phyloP scores from a whole-genome alignment of 2,888 invertebrate species.

The Agrochola lota region DNA sequence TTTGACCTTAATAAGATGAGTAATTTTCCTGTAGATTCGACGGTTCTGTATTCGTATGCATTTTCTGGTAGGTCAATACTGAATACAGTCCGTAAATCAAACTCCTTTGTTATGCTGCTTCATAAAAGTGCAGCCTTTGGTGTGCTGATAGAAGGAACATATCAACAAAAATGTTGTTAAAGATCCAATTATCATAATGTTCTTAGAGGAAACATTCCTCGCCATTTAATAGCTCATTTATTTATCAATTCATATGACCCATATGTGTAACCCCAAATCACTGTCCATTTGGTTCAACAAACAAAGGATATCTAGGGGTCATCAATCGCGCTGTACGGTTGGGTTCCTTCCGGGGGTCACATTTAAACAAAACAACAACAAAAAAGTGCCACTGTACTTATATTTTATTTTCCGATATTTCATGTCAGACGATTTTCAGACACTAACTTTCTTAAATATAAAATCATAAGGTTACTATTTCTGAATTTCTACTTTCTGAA shows the following conservation, averaged over 20 bases:
- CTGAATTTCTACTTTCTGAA: background rate
- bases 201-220: constrained; percentile 33
- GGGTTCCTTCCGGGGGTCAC: constrained; percentile 33
- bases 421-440: background rate
- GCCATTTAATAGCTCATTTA: constrained; percentile 44
- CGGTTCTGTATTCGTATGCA: background rate
- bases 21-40: constrained; percentile 70
- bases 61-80: background rate
- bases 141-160: background rate
- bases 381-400: too few relatives aligned
- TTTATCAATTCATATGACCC: constrained; percentile 62
- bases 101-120: constrained; percentile 9
- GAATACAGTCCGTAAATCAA: background rate
- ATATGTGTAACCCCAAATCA: constrained; percentile 54
- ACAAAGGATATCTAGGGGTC: constrained; percentile 58
- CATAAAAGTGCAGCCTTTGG: constrained; percentile 19
- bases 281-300: constrained; percentile 47
- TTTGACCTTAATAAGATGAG: constrained; percentile 72
- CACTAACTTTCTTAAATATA: background rate
- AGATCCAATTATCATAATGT: constrained; percentile 15
- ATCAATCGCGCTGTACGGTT: constrained; percentile 12
- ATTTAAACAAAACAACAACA: constrained; percentile 22
- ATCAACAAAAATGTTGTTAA: constrained; percentile 11
- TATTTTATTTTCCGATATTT: background rate
- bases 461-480: background rate